Base-by-base conservation (phyloP, 2,113 vertebrate species). In the Elachura formosa region DNA sequence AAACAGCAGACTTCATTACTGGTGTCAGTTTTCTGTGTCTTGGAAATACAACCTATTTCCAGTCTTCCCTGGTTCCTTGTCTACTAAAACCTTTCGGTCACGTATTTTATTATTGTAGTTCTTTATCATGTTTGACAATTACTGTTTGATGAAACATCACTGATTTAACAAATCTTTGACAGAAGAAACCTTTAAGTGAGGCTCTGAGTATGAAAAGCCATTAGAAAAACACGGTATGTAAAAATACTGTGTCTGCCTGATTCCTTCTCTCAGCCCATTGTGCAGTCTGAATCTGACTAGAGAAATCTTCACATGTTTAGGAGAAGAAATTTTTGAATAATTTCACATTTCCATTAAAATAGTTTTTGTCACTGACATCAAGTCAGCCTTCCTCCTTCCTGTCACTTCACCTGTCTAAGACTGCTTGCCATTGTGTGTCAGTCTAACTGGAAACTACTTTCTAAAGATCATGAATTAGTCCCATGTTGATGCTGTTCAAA, bases 271-370 rank as follows among this genome's bases (percentile, higher is more conserved):
- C 82, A 95, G 76, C 93, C 84, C 84, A 90, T 89, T 93, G 93
- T 94, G 93, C 84, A 86, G 76, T 56, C 92, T 91, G 89, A 73
- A 93, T 92, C 81, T 93, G 88, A 93, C 93, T 97, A 73, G 93
- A 91, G 90, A 96, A 95, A 94, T 90, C 93, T 96, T 96, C 79
- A 84, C 29, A 33, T 95, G 94, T 90, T 94, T 92, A 93, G 84
- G 55, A 93, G 90, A 87, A 95, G 86, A 96, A 95, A 90, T 90
- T 93, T 93, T 95, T 97, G 95, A 96, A 96, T 97, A 95, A 93
- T 97, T 97, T 94, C 95, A 88, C 94, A 94, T 96, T 96, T 97
- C 97, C 96, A 96, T 97, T 97, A 97, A 96, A 93, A 96, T 96
- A 94, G 93, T 96, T 96, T 96, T 97, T 96, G 93, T 96, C 96